Base-by-base conservation (phyloP, 2,797 vertebrate genomes). In the Otus scops region DNA sequence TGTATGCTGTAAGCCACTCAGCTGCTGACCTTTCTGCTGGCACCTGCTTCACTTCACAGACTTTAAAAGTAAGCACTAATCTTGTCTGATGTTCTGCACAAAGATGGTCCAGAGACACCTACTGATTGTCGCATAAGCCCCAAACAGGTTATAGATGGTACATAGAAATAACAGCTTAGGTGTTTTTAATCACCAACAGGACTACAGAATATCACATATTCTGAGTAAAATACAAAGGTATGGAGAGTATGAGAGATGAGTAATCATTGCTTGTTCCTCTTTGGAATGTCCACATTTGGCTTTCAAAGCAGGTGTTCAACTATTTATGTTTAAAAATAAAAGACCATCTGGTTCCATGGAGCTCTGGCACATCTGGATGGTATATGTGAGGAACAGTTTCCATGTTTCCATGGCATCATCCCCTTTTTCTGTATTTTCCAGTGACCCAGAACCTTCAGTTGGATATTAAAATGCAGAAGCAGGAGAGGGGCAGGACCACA, bases 121-220 rank as follows among this genome's bases (percentile, higher is more conserved):
- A 11, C 4, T 36, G 13, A 53, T 47, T 0, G 0, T 39, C 67
- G 7, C 27, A 6, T 51, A 57, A 85, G 8, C 26, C 26, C 45
- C 38, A 41, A 45, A 53, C 11, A 12, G 23, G 19, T 85, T 71
- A 59, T 10, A 34, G 51, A 26, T 47, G 17, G 23, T 47, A 19
- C 8, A 19, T 8, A 45, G n/a, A 41, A 73, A 43, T 32, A 70
- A n/a, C 14, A 57, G n/a, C 38, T 56, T 34, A 19, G 19, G 2
- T 36, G 69, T 81, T 50, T 36, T 61, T 15, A 34, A 4, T 50
- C 1, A 1, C 19, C 57, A 76, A 16, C 10, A 24, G 11, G 57
- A 64, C 47, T 64, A 43, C 20, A 56, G 28, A 28, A 27, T 60
- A 54, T 45, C 32, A 39, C 15, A 20, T 27, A 47, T 54, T 39